phyloP scores from a whole-genome alignment of 2,113 vertebrate species.

The Melospiza melodia region DNA sequence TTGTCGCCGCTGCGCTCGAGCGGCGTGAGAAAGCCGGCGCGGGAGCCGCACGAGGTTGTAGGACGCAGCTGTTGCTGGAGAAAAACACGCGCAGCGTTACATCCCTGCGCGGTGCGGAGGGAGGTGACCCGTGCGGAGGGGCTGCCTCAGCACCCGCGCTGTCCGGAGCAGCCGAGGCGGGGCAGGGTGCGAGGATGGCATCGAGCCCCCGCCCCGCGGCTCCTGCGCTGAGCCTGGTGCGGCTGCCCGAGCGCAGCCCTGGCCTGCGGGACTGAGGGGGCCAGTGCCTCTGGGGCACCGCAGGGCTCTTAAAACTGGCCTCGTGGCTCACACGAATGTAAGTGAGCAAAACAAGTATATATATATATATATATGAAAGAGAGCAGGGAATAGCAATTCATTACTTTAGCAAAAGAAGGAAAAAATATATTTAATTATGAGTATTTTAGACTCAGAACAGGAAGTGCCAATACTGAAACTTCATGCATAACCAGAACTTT shows the following conservation, averaged over 20 bases:
- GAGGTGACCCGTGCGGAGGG: background rate
- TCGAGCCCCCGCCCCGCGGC: accelerated
- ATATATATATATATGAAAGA: too few species aligned
- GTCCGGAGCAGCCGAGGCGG: accelerated
- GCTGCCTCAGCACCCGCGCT: accelerated
- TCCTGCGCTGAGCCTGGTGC: background rate
- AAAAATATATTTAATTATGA: background rate
- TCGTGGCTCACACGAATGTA: background rate
- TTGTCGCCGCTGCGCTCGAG: background rate
- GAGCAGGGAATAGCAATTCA: background rate
- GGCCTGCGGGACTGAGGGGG: background rate
- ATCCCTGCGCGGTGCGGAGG: background rate
- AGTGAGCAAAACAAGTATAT: background rate
- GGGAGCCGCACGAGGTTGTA: background rate
- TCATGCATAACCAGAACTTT: conserved; percentile 39
- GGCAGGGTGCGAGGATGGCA: background rate
- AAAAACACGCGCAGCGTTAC: accelerated
- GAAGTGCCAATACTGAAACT: conserved; percentile 6
- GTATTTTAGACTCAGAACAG: background rate
- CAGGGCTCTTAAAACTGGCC: background rate
- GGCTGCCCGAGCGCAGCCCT: background rate
- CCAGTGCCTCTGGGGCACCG: background rate
- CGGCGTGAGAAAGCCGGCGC: background rate
- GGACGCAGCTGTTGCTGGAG: background rate
- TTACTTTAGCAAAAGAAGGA: background rate